Base-by-base conservation (phyloP, 1,140 invertebrate genomes). In the Hypothenemus hampei region DNA sequence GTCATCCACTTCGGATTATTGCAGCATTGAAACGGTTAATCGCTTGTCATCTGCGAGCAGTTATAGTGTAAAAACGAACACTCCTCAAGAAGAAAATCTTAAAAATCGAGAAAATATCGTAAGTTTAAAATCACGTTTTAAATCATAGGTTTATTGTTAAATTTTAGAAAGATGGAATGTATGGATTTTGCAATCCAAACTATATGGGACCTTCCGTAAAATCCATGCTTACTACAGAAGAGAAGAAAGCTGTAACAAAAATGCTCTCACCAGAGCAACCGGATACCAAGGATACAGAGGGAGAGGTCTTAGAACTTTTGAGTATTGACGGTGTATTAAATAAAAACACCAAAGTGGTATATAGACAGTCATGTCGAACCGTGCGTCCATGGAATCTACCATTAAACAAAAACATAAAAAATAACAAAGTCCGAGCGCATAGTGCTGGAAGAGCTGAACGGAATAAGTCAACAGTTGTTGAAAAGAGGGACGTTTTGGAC, bases 1-100 rank as follows among this genome's bases (percentile, higher is more conserved):
- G 43, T 83, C 83, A 0, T 83, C 83, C 0, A 88, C 85, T 0
- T 87, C 85, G 0, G 86, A 87, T 64, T 89, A 89, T 63, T 83
- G 83, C 19, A 86, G 84, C 61, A 85, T 86, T 24, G 86, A 85
- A 65, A 79, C 80, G 0, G 72, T 82, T 2, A 80, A 81, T 66
- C 75, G 67, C 65, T 69, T 70, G 62, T 80, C 67, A 56, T 81
- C 67, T 51, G 77, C 63, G 66, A 79, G 81, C 61, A 76, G 51
- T 61, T 74, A 55, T 60, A 76, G 60, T 61, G 69, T 62, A 58
- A 72, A 69, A 40, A 68, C 65, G 5, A 67, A 65, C 36, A 68
- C 51, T 59, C 68, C 68, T 33, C 20, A 71, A 63, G 69, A 75
- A 56, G 59, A 77, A 68, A 39, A 11, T 1, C n/a, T 47, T 6